Evolutionary conservation across 2,888 invertebrate genomes (phyloP), one percentile per base, ranked within the genome.

Genomic region (Elysia crispata): DNA sequence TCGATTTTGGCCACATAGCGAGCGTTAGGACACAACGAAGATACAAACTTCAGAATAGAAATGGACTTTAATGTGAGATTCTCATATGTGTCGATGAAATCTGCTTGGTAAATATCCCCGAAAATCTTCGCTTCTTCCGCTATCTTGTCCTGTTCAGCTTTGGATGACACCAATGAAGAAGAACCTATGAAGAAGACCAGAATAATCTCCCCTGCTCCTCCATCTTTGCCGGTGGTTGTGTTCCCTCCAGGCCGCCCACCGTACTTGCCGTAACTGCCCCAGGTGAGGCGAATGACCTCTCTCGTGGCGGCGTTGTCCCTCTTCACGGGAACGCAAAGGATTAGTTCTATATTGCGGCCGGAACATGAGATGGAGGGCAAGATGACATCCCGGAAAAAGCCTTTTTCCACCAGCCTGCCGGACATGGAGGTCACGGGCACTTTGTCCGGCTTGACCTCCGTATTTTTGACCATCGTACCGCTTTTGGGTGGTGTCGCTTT

Each of bases 31-130:
- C 93, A 93, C 84, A 88, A 90, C 72, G 85, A 86, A 1, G 86
- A 85, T 0, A 92, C 88, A 93, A 93, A 93, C 82, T 92, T 90
- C 30, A 92, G 82, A 67, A 92, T 92, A 80, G 92, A 91, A 15
- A 92, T 87, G 28, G 92, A 92, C 85, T 93, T 93, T 75, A 91
- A 89, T 0, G 92, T 92, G 31, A 93, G 86, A 86, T 93, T 92
- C 28, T 89, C 85, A 80, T 93, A 93, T 8, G 86, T 85, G 83
- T 93, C 93, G 0, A 88, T 30, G 81, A 91, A 91, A 79, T 91
- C 87, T 67, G 87, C 90, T 81, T 91, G 91, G 1, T 91, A 85
- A 20, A 91, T 86, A 82, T 91, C 92, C 0, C 82, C 70, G 82
- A 89, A 90, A 6, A 41, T 41, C 11, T 41, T 41, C 11, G 41